Conservation (phyloP, 92 coral and sea anemone genomes). For the Epizoanthus illoricatus region DNA sequence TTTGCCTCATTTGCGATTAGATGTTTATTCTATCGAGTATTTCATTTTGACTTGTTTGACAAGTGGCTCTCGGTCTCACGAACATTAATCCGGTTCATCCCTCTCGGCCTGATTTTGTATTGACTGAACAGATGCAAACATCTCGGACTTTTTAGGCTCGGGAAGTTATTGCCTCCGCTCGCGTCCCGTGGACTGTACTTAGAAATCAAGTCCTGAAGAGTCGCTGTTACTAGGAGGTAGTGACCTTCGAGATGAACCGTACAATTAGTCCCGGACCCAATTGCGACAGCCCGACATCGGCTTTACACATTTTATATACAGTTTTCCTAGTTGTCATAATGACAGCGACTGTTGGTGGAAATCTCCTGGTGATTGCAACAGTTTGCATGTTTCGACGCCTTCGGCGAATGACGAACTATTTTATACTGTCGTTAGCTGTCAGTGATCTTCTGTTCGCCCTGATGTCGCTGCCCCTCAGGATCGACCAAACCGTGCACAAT, state of each 20-base stretch:
- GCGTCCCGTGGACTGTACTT: background rate
- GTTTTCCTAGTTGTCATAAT: conserved; percentile 71
- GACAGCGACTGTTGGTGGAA: conserved; percentile 81
- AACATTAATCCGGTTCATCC: conserved; percentile 12
- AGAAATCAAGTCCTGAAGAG: background rate
- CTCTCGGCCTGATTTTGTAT: background rate
- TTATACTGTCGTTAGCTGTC: conserved; percentile 87
- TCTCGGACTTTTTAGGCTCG: too few relatives aligned
- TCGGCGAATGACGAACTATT: conserved; percentile 82
- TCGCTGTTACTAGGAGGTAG: background rate
- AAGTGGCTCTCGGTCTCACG: conserved; percentile 15
- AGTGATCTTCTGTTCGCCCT: conserved; percentile 82
- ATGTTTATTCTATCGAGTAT: conserved; percentile 5
- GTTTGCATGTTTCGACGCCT: conserved; percentile 75
- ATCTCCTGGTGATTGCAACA: conserved; percentile 81
- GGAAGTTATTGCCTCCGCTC: too few relatives aligned
- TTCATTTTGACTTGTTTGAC: conserved; percentile 33
- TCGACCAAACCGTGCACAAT: conserved; percentile 77
- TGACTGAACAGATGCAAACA: background rate
- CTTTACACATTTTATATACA: conserved; percentile 57
- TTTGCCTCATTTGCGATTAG: conserved; percentile 7
- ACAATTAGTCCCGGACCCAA: conserved; percentile 24
- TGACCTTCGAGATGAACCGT: conserved; percentile 11
- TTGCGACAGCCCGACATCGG: conserved; percentile 56
- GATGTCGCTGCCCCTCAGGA: conserved; percentile 78